These are phyloP conservation scores for Centropus unirufus DNA, from an alignment of 2,113 vertebrate species.

Conservation along the genomic window DNA sequence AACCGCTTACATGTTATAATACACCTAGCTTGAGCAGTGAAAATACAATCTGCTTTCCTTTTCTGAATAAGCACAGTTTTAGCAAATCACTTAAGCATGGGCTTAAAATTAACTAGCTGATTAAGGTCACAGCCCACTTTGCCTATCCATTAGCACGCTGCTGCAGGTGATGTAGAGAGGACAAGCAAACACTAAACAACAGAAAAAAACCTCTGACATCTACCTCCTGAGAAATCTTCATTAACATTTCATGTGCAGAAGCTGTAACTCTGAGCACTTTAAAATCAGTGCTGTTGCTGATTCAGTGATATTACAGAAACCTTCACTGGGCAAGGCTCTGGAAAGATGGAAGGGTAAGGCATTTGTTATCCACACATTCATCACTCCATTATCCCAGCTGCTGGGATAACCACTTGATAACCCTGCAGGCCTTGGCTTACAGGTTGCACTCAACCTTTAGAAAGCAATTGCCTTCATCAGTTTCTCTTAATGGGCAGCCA, in stretches of 20 bases:
- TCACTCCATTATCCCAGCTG: not conserved
- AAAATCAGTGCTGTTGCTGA: not conserved
- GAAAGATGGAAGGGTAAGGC: not conserved
- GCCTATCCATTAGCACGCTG: not conserved
- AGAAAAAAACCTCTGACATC: not conserved
- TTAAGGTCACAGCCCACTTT: slow-evolving; percentile 63
- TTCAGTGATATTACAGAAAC: not conserved
- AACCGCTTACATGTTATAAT: not conserved
- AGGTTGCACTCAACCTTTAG: not conserved
- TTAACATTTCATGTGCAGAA: not conserved
- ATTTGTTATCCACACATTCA: not conserved
- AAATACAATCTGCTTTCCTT: slow-evolving; percentile 19
- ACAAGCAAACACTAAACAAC: not conserved
- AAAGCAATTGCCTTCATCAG: not conserved
- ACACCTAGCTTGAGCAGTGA: not conserved
- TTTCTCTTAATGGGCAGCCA: not conserved
- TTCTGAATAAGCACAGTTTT: slow-evolving; percentile 44
- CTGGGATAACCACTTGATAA: not conserved
- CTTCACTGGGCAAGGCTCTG: not conserved
- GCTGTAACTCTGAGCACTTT: not conserved
- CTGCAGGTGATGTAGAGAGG: slow-evolving; percentile 21
- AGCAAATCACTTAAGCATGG: slow-evolving; percentile 21
- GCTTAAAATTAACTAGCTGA: slow-evolving; percentile 64
- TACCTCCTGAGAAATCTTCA: not conserved
- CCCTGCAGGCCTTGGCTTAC: not conserved